Percentiles rank a stretch among this genome's conserved stretches.
Conservation (phyloP, 2,888 invertebrate genomes). For the Amblyjoppa fuscipennis region DNA sequence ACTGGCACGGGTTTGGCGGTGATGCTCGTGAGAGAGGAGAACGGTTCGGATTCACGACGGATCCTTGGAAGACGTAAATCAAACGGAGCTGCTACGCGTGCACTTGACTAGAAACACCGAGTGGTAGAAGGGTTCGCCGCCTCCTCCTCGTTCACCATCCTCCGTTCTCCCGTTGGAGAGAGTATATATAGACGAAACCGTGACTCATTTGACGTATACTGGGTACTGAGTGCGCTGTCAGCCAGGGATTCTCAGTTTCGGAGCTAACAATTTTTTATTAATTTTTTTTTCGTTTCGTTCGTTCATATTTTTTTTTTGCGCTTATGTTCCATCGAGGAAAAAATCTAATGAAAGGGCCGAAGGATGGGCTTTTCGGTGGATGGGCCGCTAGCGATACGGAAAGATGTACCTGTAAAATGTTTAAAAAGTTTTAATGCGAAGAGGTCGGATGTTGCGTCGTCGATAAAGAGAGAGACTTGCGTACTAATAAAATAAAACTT, state of each 20-base stretch:
- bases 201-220: conserved; percentile 69
- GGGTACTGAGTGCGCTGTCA: conserved; percentile 57
- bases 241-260: conserved; percentile 50
- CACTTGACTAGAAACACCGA: conserved; percentile 81
- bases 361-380: too few species aligned
- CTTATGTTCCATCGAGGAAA: too few species aligned
- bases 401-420: too few species aligned
- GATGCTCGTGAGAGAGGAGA: conserved; percentile 22
- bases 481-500: conserved; percentile 71
- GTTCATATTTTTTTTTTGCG: not conserved
- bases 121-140: conserved; percentile 61
- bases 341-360: too few species aligned
- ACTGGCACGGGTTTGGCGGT: not conserved
- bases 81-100: conserved; percentile 77
- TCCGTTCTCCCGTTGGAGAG: conserved; percentile 57
- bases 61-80: conserved; percentile 80
- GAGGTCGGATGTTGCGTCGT: not conserved
- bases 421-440: not conserved
- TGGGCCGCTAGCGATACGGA: too few species aligned
- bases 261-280: not conserved
- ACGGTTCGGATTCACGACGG: conserved; percentile 59
- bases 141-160: conserved; percentile 17
- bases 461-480: not conserved
- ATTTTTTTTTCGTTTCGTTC: not conserved
- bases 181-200: conserved; percentile 55